Evolutionary conservation across 2,113 vertebrate species (phyloP).

Genomic region (Dolichotis patagonum): DNA sequence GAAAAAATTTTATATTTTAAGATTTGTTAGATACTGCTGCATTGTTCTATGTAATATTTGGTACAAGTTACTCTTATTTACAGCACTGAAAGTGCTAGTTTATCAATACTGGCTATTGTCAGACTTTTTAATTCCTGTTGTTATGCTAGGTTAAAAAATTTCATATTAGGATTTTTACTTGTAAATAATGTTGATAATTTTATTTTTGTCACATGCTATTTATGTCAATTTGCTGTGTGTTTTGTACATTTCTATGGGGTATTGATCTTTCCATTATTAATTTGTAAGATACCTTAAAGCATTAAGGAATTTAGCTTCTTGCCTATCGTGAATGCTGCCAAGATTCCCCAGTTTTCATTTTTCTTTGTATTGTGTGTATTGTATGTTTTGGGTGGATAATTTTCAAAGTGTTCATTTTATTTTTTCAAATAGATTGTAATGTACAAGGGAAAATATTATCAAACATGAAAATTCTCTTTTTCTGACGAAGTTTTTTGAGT

Average conservation of each 20-base stretch:
- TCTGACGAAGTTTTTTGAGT: background rate
- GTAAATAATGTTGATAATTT: background rate
- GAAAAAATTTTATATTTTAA: constrained; percentile 46
- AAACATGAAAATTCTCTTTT: constrained; percentile 2
- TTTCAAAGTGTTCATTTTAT: constrained; percentile 38
- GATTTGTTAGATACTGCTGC: background rate
- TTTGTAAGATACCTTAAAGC: constrained; percentile 6
- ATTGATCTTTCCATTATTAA: constrained; percentile 28
- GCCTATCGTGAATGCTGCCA: background rate
- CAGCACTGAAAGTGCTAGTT: background rate
- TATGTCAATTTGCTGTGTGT: background rate
- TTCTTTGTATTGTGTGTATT: constrained; percentile 24
- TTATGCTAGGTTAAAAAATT: background rate
- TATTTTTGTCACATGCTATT: background rate
- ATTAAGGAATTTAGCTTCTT: constrained; percentile 40
- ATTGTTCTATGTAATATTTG: background rate
- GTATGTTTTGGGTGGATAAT: background rate
- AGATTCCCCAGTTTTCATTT: constrained; percentile 22
- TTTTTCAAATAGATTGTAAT: constrained; percentile 20
- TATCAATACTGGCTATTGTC: background rate
- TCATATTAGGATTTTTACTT: constrained; percentile 12
- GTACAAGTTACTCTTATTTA: background rate
- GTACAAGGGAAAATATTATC: background rate
- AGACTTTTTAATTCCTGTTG: constrained; percentile 21
- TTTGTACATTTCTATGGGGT: constrained; percentile 45